Conservation (phyloP, 2,888 invertebrate genomes). For the Vesta saturnalis region DNA sequence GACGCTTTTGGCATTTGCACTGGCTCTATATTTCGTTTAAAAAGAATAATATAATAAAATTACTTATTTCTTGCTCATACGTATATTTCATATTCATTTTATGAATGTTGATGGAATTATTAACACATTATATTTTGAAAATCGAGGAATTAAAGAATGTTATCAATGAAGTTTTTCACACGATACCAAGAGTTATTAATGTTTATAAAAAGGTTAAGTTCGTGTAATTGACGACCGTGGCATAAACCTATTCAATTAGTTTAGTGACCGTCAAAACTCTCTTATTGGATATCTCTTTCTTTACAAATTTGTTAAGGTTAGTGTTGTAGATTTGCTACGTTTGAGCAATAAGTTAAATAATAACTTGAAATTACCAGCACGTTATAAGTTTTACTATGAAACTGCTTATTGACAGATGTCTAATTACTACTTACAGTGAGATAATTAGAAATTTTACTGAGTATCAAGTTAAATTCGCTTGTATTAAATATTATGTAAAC, state of each 20-base stretch:
- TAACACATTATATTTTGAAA: too few relatives aligned
- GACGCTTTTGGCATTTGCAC: too few relatives aligned
- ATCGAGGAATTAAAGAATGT: too few relatives aligned
- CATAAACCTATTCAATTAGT: slow-evolving; percentile 1
- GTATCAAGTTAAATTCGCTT: not conserved
- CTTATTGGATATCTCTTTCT: not conserved
- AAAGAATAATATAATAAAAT: too few relatives aligned
- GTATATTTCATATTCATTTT: too few relatives aligned
- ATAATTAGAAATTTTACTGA: slow-evolving; percentile 4
- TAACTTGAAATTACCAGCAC: not conserved
- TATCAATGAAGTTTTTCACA: too few relatives aligned
- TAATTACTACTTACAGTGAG: not conserved
- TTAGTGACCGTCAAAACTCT: not conserved
- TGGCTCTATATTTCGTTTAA: too few relatives aligned
- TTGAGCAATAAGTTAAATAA: not conserved
- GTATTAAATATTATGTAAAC: slow-evolving; percentile 4
- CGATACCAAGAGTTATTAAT: too few relatives aligned
- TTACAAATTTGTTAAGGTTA: not conserved
- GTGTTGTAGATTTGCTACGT: not conserved
- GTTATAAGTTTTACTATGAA: not conserved
- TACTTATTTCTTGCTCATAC: too few relatives aligned
- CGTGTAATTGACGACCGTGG: not conserved
- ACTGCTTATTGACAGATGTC: not conserved
- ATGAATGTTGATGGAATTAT: too few relatives aligned
- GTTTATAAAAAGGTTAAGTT: not conserved